phyloP scores from a whole-genome alignment of 2,113 vertebrate species.

The Pelodiscus sinensis region DNA sequence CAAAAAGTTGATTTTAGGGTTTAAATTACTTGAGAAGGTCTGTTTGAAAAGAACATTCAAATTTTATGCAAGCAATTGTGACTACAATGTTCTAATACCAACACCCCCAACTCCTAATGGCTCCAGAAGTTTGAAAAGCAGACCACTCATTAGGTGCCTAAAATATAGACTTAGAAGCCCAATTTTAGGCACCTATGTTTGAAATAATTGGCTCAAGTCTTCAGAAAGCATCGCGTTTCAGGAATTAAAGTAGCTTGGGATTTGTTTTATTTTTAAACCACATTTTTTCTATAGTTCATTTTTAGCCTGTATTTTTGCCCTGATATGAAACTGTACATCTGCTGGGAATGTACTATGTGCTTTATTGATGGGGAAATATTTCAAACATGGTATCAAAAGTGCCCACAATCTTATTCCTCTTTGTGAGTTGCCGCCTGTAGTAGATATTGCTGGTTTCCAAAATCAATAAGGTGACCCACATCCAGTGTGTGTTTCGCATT shows the following conservation, averaged over 20 bases:
- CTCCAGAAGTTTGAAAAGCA: background rate
- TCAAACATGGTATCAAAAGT: background rate
- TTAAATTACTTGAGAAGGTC: background rate
- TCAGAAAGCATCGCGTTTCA: background rate
- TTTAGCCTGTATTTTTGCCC: background rate
- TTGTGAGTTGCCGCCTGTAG: background rate
- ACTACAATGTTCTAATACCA: background rate
- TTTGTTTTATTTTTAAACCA: background rate
- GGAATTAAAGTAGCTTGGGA: background rate
- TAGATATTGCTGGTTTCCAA: conserved; percentile 4
- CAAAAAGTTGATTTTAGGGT: background rate
- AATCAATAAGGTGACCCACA: conserved; percentile 44
- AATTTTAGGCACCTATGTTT: background rate
- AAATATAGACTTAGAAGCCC: rapidly evolving
- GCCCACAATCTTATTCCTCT: background rate
- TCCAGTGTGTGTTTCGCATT: background rate
- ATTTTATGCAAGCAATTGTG: background rate
- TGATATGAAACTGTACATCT: background rate
- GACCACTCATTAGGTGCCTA: rapidly evolving
- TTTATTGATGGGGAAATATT: background rate
- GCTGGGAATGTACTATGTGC: background rate
- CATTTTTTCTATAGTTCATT: background rate
- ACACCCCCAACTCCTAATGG: background rate
- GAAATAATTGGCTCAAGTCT: background rate
- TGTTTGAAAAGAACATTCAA: background rate